Base-by-base conservation (phyloP, 1,140 invertebrate genomes). In the Heliconius hewitsoni region DNA sequence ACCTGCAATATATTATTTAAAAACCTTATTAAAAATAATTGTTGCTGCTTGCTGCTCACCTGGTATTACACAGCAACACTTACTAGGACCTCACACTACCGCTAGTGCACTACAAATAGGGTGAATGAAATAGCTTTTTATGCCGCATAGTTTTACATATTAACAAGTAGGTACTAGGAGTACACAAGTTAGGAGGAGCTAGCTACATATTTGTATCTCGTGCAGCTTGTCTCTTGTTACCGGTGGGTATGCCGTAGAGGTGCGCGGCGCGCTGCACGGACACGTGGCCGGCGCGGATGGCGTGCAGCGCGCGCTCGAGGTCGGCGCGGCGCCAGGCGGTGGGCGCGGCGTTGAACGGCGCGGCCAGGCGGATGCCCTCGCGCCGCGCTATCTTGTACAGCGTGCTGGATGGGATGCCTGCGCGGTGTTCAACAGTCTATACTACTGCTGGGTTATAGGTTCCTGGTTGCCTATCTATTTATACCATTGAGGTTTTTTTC, bases 381-480 rank as follows among this genome's bases (percentile, higher is more conserved):
- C 97, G 96, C 82, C 97, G 96, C 16, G 98, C 98, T 85, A 98
- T 98, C 96, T 98, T 98, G 95, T 98, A 98, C 86, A 98, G 93
- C 6, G 98, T 98, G 89, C 97, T 98, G 84, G 97, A 98, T 27
- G 98, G 98, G 89, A 98, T 98, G 23, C 96, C 96, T 96, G 86
- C 8, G 3, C 3, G 18, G 73, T 60, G n/a, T 8, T 18, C 8
- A 8, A 23, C 55, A n/a, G n/a, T 19, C 52, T 18, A n/a, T 9
- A 57, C 3, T 57, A 6, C 19, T 23, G 0, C 11, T 13, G 42
- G 42, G 55, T 23, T 23, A 57, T 23, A 6, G 8, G 4, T 8
- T 57, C 55, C n/a, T 60, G 55, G 42, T 46, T 1, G 13, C 16
- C 13, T 46, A 46, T 46, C 42, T 46, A 46, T 46, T 46, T 16